Base-by-base conservation (phyloP, 53 echinoderm and acorn worm genomes). In the Apostichopus leukothele region DNA sequence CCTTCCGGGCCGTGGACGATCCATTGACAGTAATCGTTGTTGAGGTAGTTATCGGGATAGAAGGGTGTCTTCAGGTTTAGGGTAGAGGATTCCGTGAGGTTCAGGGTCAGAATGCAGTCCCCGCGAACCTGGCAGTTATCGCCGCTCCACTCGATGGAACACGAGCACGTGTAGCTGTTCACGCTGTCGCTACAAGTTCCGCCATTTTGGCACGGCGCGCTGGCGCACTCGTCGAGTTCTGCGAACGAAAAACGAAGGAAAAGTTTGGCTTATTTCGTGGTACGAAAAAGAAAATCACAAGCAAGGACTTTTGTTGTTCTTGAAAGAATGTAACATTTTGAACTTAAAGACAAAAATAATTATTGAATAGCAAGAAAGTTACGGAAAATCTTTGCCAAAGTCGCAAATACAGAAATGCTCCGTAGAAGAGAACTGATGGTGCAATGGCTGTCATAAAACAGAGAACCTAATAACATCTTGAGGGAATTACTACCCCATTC, bases 21-120 rank as follows among this genome's bases (percentile, higher is more conserved):
- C 98, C 98, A 98, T 4, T 87, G 88, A 76, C 98, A 98, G 74
- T 91, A 93, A 22, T 93, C 96, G 75, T 98, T 98, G 95, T 96
- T 96, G 66, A 90, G 93, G 88, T 98, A 98, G 89, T 98, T 96
- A 53, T 89, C 89, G 6, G 98, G 98, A 85, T 89, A 94, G 90
- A 89, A 89, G 10, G 98, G 98, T 0, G 95, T 94, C 63, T 90
- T 90, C 14, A 98, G 53, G 1, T 73, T 86, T 11, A 89, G 53
- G 57, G 67, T 73, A 5, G 91, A 87, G 11, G 88, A 75, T 4
- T 81, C 60, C 8, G 95, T 86, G 50, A 98, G 89, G 68, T 96
- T 96, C 91, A 91, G 90, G 78, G 91, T 98, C 19, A 94, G 94
- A 59, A 91, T 91, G 79, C 98, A 98, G 53, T 85, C 90, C 14